phyloP scores from a whole-genome alignment of 2,113 vertebrate species.

The Trachemys scripta region DNA sequence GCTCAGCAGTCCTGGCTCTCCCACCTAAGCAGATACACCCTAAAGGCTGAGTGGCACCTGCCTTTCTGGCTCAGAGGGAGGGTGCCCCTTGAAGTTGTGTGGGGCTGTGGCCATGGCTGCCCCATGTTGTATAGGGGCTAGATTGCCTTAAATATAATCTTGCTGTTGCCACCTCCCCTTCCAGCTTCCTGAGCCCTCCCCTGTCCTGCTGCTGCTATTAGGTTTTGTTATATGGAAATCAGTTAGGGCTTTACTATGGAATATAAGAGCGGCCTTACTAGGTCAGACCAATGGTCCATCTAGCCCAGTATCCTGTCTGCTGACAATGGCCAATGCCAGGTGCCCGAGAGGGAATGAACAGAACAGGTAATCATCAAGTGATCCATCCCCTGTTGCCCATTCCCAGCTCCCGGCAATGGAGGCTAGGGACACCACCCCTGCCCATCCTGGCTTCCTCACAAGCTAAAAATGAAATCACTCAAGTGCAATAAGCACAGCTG shows the following conservation, averaged over 20 bases:
- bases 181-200: neutral
- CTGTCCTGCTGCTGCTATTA: neutral
- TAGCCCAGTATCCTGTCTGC: too few species aligned
- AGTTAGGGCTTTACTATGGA: neutral
- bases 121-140: neutral
- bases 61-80: accelerated
- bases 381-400: too few species aligned
- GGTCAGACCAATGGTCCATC: too few species aligned
- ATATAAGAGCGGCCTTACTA: too few species aligned
- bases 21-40: neutral
- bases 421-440: too few species aligned
- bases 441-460: neutral
- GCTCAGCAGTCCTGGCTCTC: neutral
- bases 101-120: neutral
- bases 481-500: accelerated
- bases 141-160: neutral
- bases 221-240: neutral
- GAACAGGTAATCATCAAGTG: too few species aligned
- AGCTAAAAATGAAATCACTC: accelerated
- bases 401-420: too few species aligned
- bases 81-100: neutral
- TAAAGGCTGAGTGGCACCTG: neutral
- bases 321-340: too few species aligned
- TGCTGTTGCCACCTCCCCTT: neutral
- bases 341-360: too few species aligned